Conservation (phyloP, 2,797 vertebrate species). For the Rhabdophis nuchalis region DNA sequence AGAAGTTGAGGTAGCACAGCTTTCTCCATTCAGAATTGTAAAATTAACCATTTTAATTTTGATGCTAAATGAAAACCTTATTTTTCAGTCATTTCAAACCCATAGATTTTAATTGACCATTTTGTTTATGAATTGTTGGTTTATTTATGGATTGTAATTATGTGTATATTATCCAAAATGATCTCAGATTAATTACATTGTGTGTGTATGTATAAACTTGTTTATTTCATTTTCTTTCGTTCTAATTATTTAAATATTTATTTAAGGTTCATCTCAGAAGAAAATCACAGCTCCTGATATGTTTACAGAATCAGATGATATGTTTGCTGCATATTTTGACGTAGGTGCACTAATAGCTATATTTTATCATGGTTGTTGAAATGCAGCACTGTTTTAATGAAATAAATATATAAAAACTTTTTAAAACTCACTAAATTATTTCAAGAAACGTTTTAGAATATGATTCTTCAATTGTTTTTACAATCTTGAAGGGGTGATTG, state of each 20-base stretch:
- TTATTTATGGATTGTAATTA: conserved; percentile 7
- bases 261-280: conserved; percentile 88
- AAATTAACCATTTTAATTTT: not conserved
- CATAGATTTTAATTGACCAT: not conserved
- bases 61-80: not conserved
- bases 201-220: not conserved
- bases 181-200: not conserved
- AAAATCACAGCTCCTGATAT: conserved; percentile 95
- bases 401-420: not conserved
- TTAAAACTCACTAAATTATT: not conserved
- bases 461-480: not conserved
- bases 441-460: not conserved
- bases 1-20: not conserved
- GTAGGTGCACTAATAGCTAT: conserved; percentile 75
- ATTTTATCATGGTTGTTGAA: accelerated
- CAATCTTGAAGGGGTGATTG: not conserved
- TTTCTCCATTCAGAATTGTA: not conserved
- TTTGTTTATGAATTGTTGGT: not conserved
- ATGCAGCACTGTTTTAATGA: not conserved
- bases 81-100: not conserved
- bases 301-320: conserved; percentile 98
- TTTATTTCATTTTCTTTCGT: not conserved
- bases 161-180: not conserved
- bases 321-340: conserved; percentile 98
- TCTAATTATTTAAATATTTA: conserved; percentile 53